Evolutionary conservation across 2,113 vertebrate species (phyloP).

Genomic region (Serilophus lunatus): DNA sequence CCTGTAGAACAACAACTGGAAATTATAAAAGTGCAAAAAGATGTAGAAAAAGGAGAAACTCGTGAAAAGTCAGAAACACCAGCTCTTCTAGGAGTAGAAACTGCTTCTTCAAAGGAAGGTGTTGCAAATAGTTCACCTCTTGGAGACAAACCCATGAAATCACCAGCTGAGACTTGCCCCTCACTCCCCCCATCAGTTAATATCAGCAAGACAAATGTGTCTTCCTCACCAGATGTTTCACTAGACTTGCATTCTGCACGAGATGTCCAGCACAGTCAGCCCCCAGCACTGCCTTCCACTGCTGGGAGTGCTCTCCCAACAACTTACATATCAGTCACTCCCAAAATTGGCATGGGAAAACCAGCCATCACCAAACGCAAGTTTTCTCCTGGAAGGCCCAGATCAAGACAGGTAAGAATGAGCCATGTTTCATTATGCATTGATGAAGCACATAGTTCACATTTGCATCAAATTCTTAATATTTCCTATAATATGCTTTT

Average conservation of each 20-base stretch:
- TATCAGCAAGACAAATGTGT: slow-evolving; percentile 71
- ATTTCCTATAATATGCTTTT: background rate
- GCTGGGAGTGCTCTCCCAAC: slow-evolving; percentile 71
- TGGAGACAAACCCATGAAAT: slow-evolving; percentile 69
- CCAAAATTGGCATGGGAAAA: slow-evolving; percentile 98
- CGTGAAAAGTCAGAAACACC: slow-evolving; percentile 31
- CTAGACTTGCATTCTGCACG: slow-evolving; percentile 78
- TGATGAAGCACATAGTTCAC: background rate
- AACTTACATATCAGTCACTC: slow-evolving; percentile 84
- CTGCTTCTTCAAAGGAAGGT: slow-evolving; percentile 69
- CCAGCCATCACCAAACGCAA: slow-evolving; percentile 97
- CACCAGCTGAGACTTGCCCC: slow-evolving; percentile 55
- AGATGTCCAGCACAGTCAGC: slow-evolving; percentile 63
- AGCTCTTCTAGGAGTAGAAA: slow-evolving; percentile 63
- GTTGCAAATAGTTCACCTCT: slow-evolving; percentile 68
- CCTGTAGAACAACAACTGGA: slow-evolving; percentile 38
- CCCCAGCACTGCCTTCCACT: slow-evolving; percentile 66
- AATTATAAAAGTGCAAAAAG: slow-evolving; percentile 2
- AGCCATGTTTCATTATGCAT: background rate
- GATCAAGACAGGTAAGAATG: slow-evolving; percentile 87
- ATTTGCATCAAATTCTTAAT: background rate
- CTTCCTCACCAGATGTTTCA: slow-evolving; percentile 75
- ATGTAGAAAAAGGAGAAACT: slow-evolving; percentile 40
- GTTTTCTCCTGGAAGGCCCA: slow-evolving; percentile 91
- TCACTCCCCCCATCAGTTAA: slow-evolving; percentile 62